Percentiles rank a stretch among this genome's conserved stretches.
Evolutionary conservation across 1,140 invertebrate species (phyloP).

Genomic region (Rhagoletis pomonella): DNA sequence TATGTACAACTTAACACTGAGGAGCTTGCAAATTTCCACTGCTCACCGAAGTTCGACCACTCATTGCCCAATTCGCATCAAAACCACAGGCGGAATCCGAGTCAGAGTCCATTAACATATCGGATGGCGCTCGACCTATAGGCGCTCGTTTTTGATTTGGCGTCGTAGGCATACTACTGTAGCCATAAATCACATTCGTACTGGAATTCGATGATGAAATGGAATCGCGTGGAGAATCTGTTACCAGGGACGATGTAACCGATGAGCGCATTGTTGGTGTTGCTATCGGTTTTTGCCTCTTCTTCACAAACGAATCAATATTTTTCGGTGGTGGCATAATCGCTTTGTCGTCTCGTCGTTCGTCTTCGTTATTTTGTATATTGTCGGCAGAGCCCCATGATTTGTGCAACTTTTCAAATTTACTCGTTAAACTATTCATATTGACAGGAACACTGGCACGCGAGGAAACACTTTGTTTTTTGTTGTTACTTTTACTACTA

Average conservation of each 20-base stretch:
- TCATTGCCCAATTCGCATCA: constrained; percentile 81
- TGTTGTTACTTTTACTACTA: constrained; percentile 51
- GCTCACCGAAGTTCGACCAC: constrained; percentile 59
- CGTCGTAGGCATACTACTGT: constrained; percentile 79
- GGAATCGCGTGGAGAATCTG: constrained; percentile 69
- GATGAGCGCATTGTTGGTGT: constrained; percentile 76
- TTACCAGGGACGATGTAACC: constrained; percentile 73
- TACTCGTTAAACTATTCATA: constrained; percentile 54
- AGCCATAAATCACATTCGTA: constrained; percentile 69
- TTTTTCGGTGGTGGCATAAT: constrained; percentile 84
- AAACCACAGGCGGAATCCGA: constrained; percentile 89
- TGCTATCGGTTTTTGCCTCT: constrained; percentile 74
- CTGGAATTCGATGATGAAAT: constrained; percentile 70
- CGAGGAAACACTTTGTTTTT: constrained; percentile 31
- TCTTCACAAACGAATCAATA: constrained; percentile 76
- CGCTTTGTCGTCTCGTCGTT: constrained; percentile 74
- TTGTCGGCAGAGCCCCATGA: constrained; percentile 92
- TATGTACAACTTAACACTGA: constrained; percentile 29
- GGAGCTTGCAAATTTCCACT: constrained; percentile 61
- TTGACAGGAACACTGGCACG: constrained; percentile 67
- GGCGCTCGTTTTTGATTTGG: constrained; percentile 77
- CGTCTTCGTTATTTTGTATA: constrained; percentile 77
- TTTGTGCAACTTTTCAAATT: constrained; percentile 80
- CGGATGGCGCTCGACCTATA: constrained; percentile 62
- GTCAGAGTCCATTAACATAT: constrained; percentile 77